A percentile compares a stretch with the other conserved stretches of the same genome.
Evolutionary conservation across 2,113 vertebrate genomes (phyloP).

Genomic region (Aplodontia rufa): DNA sequence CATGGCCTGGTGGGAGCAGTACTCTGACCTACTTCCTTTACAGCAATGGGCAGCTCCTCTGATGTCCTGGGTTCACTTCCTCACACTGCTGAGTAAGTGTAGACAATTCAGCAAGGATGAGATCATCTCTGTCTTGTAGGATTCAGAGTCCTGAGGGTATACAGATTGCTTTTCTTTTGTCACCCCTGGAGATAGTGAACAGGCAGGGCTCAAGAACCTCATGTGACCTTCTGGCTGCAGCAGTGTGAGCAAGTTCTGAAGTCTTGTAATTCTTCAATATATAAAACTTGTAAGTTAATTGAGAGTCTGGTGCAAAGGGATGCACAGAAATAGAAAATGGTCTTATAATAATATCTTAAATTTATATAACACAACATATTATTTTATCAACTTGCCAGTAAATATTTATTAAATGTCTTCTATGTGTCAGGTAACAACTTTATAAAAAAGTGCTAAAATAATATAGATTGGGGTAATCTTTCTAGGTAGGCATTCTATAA

Average conservation of each 20-base stretch:
- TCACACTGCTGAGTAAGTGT: neutral
- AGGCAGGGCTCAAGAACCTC: neutral
- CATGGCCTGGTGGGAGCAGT: neutral
- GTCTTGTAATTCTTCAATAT: neutral
- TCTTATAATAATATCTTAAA: neutral
- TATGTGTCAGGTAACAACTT: neutral
- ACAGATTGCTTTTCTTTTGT: constrained; percentile 32
- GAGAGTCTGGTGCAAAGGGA: neutral
- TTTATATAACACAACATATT: neutral
- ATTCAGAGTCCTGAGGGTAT: constrained; percentile 38
- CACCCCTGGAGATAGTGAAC: neutral
- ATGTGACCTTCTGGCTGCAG: neutral
- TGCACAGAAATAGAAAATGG: neutral
- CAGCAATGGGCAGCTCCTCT: neutral
- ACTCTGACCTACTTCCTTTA: constrained; percentile 18
- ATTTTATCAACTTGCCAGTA: neutral
- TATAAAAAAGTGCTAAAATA: neutral
- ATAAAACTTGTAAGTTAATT: neutral
- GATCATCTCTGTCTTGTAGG: neutral
- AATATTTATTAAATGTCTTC: constrained; percentile 41
- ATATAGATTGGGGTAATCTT: neutral
- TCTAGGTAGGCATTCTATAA: neutral
- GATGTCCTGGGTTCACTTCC: neutral
- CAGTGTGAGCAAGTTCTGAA: neutral
- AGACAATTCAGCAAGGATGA: constrained; percentile 34